Evolutionary conservation across 2,888 invertebrate species (phyloP).

Genomic region (Nasonovia ribisnigri): DNA sequence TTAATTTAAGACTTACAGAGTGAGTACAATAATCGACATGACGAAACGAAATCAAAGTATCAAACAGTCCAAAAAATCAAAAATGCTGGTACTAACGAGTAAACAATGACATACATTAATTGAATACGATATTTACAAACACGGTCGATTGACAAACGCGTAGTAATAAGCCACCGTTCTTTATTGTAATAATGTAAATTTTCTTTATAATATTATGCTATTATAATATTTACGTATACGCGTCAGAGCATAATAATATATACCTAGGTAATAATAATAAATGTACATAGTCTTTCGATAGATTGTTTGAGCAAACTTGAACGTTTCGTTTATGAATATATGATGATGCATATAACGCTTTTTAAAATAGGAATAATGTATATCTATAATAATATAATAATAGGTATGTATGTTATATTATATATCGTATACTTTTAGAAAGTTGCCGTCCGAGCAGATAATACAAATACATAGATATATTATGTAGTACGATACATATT

Average conservation of each 20-base stretch:
- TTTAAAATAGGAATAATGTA: neutral
- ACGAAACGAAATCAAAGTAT: neutral
- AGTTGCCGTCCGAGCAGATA: neutral
- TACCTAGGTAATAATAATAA: neutral
- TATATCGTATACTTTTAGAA: constrained; percentile 5
- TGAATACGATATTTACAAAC: neutral
- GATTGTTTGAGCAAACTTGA: constrained; percentile 16
- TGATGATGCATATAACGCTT: neutral
- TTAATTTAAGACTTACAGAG: neutral
- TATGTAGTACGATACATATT: neutral
- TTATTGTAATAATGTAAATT: neutral
- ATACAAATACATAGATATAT: neutral
- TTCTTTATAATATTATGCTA: neutral
- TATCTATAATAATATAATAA: neutral
- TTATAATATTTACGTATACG: neutral
- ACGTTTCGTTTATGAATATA: neutral
- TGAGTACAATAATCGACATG: neutral
- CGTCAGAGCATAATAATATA: neutral
- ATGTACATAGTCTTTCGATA: neutral
- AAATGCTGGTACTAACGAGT: neutral
- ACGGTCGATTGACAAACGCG: neutral
- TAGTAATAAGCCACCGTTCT: neutral
- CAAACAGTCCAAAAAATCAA: neutral
- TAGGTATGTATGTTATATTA: neutral
- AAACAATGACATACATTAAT: neutral